Evolutionary conservation across 2,797 vertebrate species (phyloP).

Genomic region (Bufotes viridis): DNA sequence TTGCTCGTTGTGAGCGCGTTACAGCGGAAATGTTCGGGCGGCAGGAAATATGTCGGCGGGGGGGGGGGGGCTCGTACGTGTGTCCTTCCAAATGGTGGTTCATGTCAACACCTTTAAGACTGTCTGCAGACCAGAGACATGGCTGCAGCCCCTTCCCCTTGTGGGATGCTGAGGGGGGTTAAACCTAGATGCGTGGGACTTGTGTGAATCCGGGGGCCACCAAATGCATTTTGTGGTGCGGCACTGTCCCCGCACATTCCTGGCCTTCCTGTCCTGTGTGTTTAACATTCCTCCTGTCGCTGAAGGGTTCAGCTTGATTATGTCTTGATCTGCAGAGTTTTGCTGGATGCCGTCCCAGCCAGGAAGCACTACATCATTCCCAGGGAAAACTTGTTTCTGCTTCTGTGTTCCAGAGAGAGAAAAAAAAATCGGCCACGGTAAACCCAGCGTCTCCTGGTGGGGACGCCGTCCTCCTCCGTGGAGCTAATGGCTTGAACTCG

Average conservation of each 20-base stretch:
- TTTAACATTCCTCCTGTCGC: constrained; percentile 41
- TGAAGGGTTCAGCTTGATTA: constrained; percentile 2
- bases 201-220: constrained; percentile 22
- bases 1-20: not conserved
- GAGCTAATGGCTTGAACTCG: not conserved
- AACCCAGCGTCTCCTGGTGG: not conserved
- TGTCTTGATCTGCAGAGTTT: constrained; percentile 10
- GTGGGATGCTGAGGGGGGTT: not conserved
- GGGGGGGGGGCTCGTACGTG: not conserved
- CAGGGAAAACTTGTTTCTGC: constrained; percentile 14
- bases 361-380: constrained; percentile 48
- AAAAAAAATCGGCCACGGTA: not conserved
- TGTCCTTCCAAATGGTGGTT: constrained; percentile 5
- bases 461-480: not conserved
- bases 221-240: not conserved
- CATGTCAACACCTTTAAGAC: constrained; percentile 31
- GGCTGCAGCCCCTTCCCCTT: constrained; percentile 10
- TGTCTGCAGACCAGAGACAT: not conserved
- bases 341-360: constrained; percentile 33
- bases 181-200: not conserved
- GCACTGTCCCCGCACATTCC: constrained; percentile 29
- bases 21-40: constrained; percentile 12
- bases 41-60: constrained; percentile 41
- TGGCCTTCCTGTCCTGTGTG: constrained; percentile 35
- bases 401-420: not conserved